These are phyloP conservation scores for Delphinus delphis DNA, from an alignment of 2,113 vertebrate species.

Conservation along the genomic window DNA sequence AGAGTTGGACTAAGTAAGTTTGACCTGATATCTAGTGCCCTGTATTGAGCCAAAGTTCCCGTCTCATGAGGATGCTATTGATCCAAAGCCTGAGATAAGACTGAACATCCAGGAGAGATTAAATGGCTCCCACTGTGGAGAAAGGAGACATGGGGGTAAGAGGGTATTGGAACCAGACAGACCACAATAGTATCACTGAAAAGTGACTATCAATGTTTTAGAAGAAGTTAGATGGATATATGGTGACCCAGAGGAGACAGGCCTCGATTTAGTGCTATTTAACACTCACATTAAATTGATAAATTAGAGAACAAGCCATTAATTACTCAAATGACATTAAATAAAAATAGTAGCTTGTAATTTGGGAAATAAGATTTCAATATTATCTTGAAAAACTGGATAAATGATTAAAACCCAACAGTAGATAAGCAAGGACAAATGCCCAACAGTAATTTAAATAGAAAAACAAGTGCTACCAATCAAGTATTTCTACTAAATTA, in stretches of 20 bases:
- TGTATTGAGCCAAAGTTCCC: conserved; percentile 32
- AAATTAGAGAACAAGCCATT: conserved; percentile 31
- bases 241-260: background rate
- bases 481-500: conserved; percentile 31
- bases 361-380: conserved; percentile 8
- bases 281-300: conserved; percentile 37
- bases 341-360: conserved; percentile 28
- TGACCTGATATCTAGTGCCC: conserved; percentile 31
- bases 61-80: conserved; percentile 19
- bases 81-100: conserved; percentile 42
- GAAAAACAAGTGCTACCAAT: background rate
- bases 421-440: background rate
- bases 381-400: conserved; percentile 33
- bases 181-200: background rate
- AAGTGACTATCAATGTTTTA: conserved; percentile 62
- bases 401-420: background rate
- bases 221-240: conserved; percentile 34
- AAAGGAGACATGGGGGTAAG: background rate
- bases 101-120: background rate
- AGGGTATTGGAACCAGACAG: background rate
- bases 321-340: conserved; percentile 47
- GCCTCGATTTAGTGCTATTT: conserved; percentile 47
- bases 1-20: conserved; percentile 18
- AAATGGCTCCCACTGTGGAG: background rate
- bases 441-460: background rate